Conservation (phyloP, 2,113 vertebrate species). For the Melanerpes aurifrons region DNA sequence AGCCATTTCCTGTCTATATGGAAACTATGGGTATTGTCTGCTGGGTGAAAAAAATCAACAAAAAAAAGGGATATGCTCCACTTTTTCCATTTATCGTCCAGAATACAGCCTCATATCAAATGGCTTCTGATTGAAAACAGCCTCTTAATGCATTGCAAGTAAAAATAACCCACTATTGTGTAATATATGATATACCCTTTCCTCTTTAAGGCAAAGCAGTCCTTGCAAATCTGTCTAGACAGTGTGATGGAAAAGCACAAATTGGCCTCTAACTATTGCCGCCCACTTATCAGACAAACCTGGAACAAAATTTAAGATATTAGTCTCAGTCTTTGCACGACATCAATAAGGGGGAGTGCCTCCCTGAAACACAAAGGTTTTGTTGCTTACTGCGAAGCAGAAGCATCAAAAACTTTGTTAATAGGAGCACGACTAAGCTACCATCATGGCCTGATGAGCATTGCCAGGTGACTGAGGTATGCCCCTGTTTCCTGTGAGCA, state of each 20-base stretch:
- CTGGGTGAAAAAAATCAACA: background rate
- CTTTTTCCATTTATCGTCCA: slow-evolving; percentile 60
- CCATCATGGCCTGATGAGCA: slow-evolving; percentile 20
- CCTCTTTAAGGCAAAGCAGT: slow-evolving; percentile 44
- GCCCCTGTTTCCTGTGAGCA: background rate
- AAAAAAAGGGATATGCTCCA: slow-evolving; percentile 26
- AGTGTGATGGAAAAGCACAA: slow-evolving; percentile 55
- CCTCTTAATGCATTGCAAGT: slow-evolving; percentile 49
- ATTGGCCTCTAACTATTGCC: slow-evolving; percentile 44
- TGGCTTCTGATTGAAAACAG: slow-evolving; percentile 56
- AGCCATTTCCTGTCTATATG: slow-evolving; percentile 60
- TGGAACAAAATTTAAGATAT: slow-evolving; percentile 54
- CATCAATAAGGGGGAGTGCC: background rate
- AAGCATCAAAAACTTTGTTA: slow-evolving; percentile 10
- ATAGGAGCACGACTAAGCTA: background rate
- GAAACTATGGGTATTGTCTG: slow-evolving; percentile 60
- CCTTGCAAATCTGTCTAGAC: slow-evolving; percentile 50
- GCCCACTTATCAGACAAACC: slow-evolving; percentile 42
- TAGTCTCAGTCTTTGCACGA: background rate
- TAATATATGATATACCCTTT: slow-evolving; percentile 51
- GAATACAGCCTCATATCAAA: slow-evolving; percentile 55
- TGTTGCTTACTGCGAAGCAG: background rate
- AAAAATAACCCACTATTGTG: slow-evolving; percentile 59
- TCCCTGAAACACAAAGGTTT: slow-evolving; percentile 16
- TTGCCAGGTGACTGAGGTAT: slow-evolving; percentile 15